Percentiles rank a stretch among this genome's conserved stretches.
phyloP scores from a whole-genome alignment of 2,797 vertebrate genomes.

The Diceros bicornis region DNA sequence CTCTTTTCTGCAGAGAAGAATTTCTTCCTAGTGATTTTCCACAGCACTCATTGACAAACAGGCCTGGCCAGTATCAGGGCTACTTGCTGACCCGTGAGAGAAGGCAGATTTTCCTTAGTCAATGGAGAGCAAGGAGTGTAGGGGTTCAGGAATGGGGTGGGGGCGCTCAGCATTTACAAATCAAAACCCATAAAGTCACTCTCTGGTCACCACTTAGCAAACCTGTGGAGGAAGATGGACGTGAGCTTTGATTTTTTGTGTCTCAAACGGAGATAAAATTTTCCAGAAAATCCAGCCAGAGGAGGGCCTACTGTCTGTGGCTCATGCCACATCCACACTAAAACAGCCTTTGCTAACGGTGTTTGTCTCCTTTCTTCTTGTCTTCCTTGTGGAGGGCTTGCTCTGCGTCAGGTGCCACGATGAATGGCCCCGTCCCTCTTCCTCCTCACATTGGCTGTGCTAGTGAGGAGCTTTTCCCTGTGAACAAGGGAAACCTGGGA shows the following conservation, averaged over 20 bases:
- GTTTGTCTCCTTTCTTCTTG: accelerated
- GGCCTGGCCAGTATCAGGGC: accelerated
- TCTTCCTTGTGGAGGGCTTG: accelerated
- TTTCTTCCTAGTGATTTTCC: neutral
- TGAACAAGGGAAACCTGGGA: neutral
- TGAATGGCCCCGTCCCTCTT: neutral
- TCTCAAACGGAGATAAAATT: neutral
- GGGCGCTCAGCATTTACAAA: neutral
- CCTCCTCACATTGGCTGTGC: accelerated
- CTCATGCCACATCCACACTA: accelerated
- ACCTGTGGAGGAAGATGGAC: accelerated
- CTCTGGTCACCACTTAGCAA: neutral
- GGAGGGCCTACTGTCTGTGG: accelerated
- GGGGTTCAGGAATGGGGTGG: accelerated
- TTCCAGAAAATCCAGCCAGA: neutral
- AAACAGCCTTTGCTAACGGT: accelerated
- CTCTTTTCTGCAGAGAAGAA: neutral
- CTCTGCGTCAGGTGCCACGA: accelerated
- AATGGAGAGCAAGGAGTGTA: neutral
- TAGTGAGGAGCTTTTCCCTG: neutral
- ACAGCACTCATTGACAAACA: accelerated
- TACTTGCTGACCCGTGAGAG: neutral
- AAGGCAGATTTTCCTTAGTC: neutral
- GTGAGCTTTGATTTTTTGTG: accelerated
- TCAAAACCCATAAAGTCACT: accelerated